A percentile compares a stretch with the other conserved stretches of the same genome.
These are phyloP conservation scores for Nephrotoma flavescens DNA, from an alignment of 2,888 invertebrate genomes.

Conservation along the genomic window DNA sequence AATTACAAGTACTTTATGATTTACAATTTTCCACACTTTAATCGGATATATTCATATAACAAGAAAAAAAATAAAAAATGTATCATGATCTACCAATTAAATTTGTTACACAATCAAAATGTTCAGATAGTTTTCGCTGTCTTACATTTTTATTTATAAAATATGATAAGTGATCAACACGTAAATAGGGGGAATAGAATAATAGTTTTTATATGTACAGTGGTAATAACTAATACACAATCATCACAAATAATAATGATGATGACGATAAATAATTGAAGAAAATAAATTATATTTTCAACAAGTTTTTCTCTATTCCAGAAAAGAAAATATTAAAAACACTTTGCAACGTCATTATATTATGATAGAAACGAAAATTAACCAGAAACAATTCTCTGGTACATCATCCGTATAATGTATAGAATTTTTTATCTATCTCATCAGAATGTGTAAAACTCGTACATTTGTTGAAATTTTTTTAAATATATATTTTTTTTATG, in stretches of 20 bases:
- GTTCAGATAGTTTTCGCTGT: not conserved
- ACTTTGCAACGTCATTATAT: not conserved
- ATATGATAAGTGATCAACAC: not conserved
- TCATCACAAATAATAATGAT: not conserved
- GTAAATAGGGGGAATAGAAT: not conserved
- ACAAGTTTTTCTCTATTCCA: not conserved
- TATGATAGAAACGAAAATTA: not conserved
- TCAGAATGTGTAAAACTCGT: not conserved
- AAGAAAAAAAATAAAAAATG: not conserved
- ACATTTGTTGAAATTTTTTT: not conserved
- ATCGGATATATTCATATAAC: not conserved
- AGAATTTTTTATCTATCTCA: not conserved
- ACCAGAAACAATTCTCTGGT: not conserved
- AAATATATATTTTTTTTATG: not conserved
- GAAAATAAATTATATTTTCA: not conserved
- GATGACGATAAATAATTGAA: not conserved
- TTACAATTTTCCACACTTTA: not conserved
- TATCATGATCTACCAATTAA: not conserved
- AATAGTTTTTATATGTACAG: not conserved
- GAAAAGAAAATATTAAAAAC: not conserved
- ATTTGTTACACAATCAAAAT: not conserved
- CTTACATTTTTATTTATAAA: not conserved
- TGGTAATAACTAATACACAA: not conserved
- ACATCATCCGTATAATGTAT: not conserved
- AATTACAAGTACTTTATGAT: not conserved